These are phyloP conservation scores for Melinaea menophilus DNA, from an alignment of 2,888 invertebrate species.

Conservation along the genomic window DNA sequence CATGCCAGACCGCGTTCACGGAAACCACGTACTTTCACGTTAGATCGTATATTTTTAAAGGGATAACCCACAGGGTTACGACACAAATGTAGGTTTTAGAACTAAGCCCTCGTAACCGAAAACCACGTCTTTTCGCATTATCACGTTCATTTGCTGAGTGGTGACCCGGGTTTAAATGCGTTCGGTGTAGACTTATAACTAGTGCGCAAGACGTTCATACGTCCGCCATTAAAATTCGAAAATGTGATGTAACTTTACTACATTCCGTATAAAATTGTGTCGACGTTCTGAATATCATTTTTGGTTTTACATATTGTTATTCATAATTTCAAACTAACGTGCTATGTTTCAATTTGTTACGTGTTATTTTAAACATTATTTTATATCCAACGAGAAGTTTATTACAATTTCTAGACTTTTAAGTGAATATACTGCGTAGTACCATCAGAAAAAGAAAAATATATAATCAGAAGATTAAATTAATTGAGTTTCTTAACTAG, in stretches of 20 bases:
- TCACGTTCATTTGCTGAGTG: conserved; percentile 5
- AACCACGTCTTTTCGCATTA: conserved; percentile 13
- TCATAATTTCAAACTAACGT: background rate
- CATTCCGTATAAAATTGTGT: background rate
- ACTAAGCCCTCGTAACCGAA: conserved; percentile 13
- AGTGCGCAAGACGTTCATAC: background rate
- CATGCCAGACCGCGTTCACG: conserved; percentile 17
- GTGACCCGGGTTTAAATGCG: conserved; percentile 6
- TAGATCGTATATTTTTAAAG: conserved; percentile 8
- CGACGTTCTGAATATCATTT: conserved; percentile 2
- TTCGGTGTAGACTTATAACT: conserved; percentile 4
- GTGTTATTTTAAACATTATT: background rate
- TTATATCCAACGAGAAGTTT: too few species aligned
- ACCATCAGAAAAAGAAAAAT: background rate
- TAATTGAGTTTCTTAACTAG: background rate
- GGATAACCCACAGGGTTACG: conserved; percentile 2
- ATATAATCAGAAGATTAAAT: background rate
- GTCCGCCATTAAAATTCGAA: conserved; percentile 9
- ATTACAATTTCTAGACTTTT: too few species aligned
- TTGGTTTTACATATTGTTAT: conserved; percentile 2
- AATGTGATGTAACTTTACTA: conserved; percentile 6
- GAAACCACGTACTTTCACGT: conserved; percentile 14
- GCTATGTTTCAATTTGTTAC: background rate
- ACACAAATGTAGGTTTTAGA: background rate
- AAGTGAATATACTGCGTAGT: too few species aligned